Base-by-base conservation (phyloP, 2,888 invertebrate species). In the Chrysodeixis includens region DNA sequence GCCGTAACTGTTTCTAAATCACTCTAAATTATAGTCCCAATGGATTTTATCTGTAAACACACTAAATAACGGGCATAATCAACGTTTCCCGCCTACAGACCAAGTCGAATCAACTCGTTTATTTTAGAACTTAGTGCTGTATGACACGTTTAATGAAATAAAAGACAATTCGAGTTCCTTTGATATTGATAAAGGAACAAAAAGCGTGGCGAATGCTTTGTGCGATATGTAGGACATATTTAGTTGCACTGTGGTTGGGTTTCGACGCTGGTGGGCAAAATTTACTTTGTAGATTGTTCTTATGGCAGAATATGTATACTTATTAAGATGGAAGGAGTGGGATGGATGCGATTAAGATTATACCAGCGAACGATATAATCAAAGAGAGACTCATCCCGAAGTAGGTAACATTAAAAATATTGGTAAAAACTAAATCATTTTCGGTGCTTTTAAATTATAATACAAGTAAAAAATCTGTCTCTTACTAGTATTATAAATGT, bases 131-230 rank as follows among this genome's bases (percentile, higher is more conserved):
- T 9, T 63, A 68, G 22, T 30, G 57, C 68, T 71, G 73, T 77
- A 80, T 81, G 82, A 82, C 70, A 78, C 82, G 78, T 79, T 78
- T 83, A 83, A 82, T 85, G 75, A 86, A 83, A 79, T 80, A 80
- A 80, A 82, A 76, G 77, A 81, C 80, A 78, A 79, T 74, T 62
- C 35, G 52, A 64, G 26, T 14, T 54, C 68, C 88, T 88, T 88
- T 88, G 88, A 88, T 88, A 85, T 75, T 66, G 60, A 62, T 66
- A 81, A 79, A 81, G 64, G 83, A 86, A 85, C 83, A 86, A 87
- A 85, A 87, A 79, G 61, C 81, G 68, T 78, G 60, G 62, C 79
- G 62, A 74, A 76, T 58, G 69, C 72, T 76, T 77, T 76, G 63
- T 69, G 56, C 66, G 57, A 76, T 71, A 74, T 56, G 60, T 67